phyloP scores from a whole-genome alignment of 30 jellyfish, hydroid and myxozoan species.

The Rhopilema esculentum region DNA sequence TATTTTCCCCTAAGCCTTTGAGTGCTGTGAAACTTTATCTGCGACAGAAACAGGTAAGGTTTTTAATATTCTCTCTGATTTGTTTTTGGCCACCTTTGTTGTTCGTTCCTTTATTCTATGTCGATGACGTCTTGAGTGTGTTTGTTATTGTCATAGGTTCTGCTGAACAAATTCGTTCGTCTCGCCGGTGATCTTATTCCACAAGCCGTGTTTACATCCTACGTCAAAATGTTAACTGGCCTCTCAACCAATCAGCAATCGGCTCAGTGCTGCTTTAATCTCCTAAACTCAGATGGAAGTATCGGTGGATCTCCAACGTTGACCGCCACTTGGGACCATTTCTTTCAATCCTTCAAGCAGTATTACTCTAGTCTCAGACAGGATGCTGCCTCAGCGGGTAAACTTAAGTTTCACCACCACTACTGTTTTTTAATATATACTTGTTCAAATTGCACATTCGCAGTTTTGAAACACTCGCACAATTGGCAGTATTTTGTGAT shows the following conservation, averaged over 20 bases:
- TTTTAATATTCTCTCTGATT: neutral
- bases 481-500: no score
- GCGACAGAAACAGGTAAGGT: slow-evolving; percentile 73
- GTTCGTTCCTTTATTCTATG: no score
- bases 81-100: neutral
- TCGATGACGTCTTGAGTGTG: no score
- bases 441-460: no score
- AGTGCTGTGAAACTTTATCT: slow-evolving; percentile 58
- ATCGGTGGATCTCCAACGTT: slow-evolving; percentile 69
- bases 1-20: slow-evolving; percentile 80
- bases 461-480: no score
- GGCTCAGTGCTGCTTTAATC: slow-evolving; percentile 91
- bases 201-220: slow-evolving; percentile 88
- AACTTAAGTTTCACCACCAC: neutral
- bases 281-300: slow-evolving; percentile 64
- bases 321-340: slow-evolving; percentile 91
- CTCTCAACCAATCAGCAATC: slow-evolving; percentile 73
- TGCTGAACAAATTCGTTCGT: slow-evolving; percentile 90
- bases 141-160: no score
- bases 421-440: no score
- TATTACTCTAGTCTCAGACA: slow-evolving; percentile 83
- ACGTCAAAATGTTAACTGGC: slow-evolving; percentile 84
- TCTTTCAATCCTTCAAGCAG: slow-evolving; percentile 83
- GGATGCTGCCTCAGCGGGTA: slow-evolving; percentile 71
- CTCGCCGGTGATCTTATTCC: slow-evolving; percentile 91